phyloP scores from a whole-genome alignment of 2,113 vertebrate genomes.

The Rhea americana region DNA sequence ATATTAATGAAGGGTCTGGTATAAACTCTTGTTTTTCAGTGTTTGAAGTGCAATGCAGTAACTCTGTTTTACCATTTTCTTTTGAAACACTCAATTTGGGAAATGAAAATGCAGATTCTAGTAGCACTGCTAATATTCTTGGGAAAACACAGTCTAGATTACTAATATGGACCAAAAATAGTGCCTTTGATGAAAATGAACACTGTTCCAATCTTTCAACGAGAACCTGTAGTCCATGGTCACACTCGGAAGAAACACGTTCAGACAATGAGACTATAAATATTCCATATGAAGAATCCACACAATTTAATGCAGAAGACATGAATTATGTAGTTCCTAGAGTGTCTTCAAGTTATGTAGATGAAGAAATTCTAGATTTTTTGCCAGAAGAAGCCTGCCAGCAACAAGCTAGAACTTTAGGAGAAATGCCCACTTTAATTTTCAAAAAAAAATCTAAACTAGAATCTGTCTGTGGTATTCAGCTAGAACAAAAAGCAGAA shows the following conservation, averaged over 20 bases:
- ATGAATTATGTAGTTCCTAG: slow-evolving; percentile 88
- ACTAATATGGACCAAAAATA: slow-evolving; percentile 99
- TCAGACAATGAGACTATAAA: slow-evolving; percentile 93
- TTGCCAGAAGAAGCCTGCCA: slow-evolving; percentile 87
- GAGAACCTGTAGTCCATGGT: slow-evolving; percentile 98
- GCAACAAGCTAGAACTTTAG: slow-evolving; percentile 80
- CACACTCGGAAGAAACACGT: slow-evolving; percentile 97
- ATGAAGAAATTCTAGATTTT: slow-evolving; percentile 94
- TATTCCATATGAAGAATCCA: slow-evolving; percentile 87
- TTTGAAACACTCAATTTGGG: slow-evolving; percentile 87
- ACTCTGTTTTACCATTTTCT: slow-evolving; percentile 93
- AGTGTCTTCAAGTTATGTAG: slow-evolving; percentile 89
- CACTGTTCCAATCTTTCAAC: slow-evolving; percentile 99
- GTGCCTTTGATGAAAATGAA: slow-evolving; percentile 99
- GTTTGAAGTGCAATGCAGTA: slow-evolving; percentile 98
- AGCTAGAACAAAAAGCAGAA: slow-evolving; percentile 88
- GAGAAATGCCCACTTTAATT: slow-evolving; percentile 83
- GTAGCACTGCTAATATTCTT: slow-evolving; percentile 90
- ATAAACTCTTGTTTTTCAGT: slow-evolving; percentile 95
- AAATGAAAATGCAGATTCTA: slow-evolving; percentile 89
- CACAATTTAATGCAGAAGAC: slow-evolving; percentile 88
- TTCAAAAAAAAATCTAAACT: slow-evolving; percentile 95
- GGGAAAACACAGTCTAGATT: slow-evolving; percentile 98
- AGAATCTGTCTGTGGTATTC: slow-evolving; percentile 97
- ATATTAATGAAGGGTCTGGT: slow-evolving; percentile 87